Evolutionary conservation across 2,888 invertebrate genomes (phyloP).

Genomic region (Drosophila demipolita): DNA sequence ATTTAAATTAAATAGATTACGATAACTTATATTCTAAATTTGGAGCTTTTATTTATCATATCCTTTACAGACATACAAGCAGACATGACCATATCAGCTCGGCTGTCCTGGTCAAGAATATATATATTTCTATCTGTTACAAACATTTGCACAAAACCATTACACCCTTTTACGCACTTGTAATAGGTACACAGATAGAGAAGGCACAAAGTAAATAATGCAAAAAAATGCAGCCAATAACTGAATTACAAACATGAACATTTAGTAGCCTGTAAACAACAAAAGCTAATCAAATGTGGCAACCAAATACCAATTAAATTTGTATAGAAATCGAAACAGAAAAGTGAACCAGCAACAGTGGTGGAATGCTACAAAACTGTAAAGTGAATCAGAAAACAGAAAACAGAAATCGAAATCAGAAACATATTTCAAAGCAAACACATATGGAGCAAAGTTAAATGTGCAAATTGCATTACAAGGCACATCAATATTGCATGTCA

Average conservation of each 20-base stretch:
- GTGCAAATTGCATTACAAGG: slow-evolving; percentile 58
- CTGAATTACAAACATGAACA: not conserved
- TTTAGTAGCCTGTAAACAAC: not conserved
- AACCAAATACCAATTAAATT: not conserved
- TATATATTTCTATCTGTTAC: not conserved
- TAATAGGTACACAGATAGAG: not conserved
- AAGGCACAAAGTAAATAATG: not conserved
- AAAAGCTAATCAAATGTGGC: not conserved
- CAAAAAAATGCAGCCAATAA: not conserved
- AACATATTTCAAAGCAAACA: slow-evolving; percentile 5
- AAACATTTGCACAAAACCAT: no score
- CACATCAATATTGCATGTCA: slow-evolving; percentile 55
- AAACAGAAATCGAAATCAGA: slow-evolving; percentile 2
- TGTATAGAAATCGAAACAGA: not conserved
- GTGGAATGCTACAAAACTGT: not conserved
- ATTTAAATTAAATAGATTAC: no score
- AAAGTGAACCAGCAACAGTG: not conserved
- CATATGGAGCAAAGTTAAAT: slow-evolving; percentile 25
- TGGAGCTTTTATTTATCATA: not conserved
- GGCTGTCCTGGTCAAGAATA: not conserved
- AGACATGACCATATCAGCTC: no score
- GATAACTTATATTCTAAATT: not conserved
- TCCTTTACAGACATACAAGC: no score
- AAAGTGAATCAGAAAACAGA: not conserved
- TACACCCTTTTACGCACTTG: not conserved